Base-by-base conservation (phyloP, 2,797 vertebrate genomes). In the Sebastes nivosus region DNA sequence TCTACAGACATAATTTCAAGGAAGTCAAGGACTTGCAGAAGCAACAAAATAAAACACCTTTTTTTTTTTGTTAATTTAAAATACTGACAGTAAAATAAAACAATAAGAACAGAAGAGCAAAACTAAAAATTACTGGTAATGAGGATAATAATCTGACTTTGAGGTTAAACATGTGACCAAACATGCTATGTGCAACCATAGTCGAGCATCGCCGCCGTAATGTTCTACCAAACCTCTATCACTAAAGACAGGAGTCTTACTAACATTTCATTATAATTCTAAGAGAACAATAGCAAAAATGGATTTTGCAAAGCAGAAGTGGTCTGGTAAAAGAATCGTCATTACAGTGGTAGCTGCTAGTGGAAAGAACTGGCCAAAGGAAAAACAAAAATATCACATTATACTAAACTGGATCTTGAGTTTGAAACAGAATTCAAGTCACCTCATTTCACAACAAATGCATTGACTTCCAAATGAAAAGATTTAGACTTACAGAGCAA, bases 1-100 rank as follows among this genome's bases (percentile, higher is more conserved):
- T 96, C 98, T 99, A 98, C 97, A 98, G 95, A 97, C 95, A 97
- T 95, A 79, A 93, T 97, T 97, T 97, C 95, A 97, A 97, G 96
- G 96, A 97, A 95, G 95, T 96, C 92, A 95, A 95, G 94, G 93
- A 96, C 94, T 93, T 89, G 97, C 95, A 95, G 96, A 97, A 97
- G 97, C 96, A 96, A 96, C 96, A 97, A 96, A 96, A 96, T 95
- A 96, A 96, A 96, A 96, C 94, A 96, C 94, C 94, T 95, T 95
- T 92, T 52, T 65, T 65, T 95, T 95, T 95, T 65, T 96, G 95
- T 96, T 95, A 89, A 97, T 96, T 97, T 94, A 94, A 97, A 98
- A 98, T 97, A 97, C 95, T 96, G 95, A 93, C 89, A 93, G 80
- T 88, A 83, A 93, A 93, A 87, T 79, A 78, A 84, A 84, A 89